phyloP scores from a whole-genome alignment of 1,140 invertebrate species.

The Tetramorium alpestre region DNA sequence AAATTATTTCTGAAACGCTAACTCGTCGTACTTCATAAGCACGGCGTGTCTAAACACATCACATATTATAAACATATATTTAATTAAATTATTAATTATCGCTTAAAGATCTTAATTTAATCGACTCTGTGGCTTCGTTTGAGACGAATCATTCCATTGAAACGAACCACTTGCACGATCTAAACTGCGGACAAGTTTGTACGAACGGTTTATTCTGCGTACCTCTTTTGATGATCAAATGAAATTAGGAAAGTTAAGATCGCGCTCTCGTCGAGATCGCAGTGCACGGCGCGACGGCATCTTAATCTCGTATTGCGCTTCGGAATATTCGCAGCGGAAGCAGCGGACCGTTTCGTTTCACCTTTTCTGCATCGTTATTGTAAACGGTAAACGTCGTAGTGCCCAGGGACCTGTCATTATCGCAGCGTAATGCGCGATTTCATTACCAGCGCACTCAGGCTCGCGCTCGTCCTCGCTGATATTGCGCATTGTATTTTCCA shows the following conservation, averaged over 20 bases:
- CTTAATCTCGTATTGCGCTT: conserved; percentile 2
- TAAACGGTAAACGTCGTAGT: conserved; percentile 58
- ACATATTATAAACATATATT: not conserved
- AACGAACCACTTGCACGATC: not conserved
- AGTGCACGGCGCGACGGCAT: not conserved
- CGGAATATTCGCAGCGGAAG: not conserved
- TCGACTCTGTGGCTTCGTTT: not conserved
- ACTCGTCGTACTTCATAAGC: not conserved
- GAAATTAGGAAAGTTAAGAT: not conserved
- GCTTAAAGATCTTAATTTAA: not conserved
- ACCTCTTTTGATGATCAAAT: not conserved
- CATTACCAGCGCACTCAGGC: conserved; percentile 61
- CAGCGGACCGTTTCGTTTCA: conserved; percentile 17
- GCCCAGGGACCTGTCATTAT: conserved; percentile 64
- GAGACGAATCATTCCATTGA: no score
- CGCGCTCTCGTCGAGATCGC: not conserved
- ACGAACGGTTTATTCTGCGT: not conserved
- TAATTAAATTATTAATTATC: conserved; percentile 12
- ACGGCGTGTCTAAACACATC: not conserved
- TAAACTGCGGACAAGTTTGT: not conserved
- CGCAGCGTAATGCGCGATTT: conserved; percentile 59
- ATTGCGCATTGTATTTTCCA: conserved; percentile 61
- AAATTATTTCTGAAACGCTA: not conserved
- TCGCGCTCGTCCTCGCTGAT: conserved; percentile 4
- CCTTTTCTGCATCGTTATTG: conserved; percentile 57